Percentiles rank a stretch among this genome's conserved stretches.
These are phyloP conservation scores for Mus spicilegus DNA, from an alignment of 2,113 vertebrate species.

Conservation along the genomic window DNA sequence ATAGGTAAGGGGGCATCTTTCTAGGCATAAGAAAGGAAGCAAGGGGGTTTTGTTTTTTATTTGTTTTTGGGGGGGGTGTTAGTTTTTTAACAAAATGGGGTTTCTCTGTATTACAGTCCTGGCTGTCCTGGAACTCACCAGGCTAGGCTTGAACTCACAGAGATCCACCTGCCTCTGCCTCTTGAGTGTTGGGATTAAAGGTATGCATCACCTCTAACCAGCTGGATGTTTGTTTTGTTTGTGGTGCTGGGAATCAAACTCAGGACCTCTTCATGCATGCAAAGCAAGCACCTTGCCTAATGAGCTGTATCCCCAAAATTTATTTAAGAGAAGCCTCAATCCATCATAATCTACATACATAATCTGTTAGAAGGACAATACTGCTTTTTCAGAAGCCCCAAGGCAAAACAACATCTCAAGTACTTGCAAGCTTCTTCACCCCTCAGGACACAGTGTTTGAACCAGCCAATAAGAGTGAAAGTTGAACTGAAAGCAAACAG, in stretches of 20 bases:
- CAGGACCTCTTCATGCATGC: too few relatives aligned
- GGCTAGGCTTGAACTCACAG: too few relatives aligned
- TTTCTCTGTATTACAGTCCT: too few relatives aligned
- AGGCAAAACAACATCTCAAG: slow-evolving; percentile 4
- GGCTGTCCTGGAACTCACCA: too few relatives aligned
- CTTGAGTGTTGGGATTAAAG: too few relatives aligned
- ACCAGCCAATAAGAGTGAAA: background rate
- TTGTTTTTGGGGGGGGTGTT: background rate
- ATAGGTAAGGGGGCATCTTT: background rate
- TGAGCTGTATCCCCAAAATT: background rate
- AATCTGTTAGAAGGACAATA: background rate
- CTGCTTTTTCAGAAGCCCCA: background rate
- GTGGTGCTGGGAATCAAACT: background rate
- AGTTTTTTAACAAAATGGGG: too few relatives aligned
- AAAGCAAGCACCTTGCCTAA: background rate
- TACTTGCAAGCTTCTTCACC: background rate
- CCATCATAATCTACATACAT: background rate
- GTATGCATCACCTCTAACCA: too few relatives aligned
- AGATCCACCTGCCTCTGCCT: too few relatives aligned
- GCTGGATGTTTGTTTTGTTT: background rate
- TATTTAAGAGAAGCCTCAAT: background rate
- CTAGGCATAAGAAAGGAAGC: background rate
- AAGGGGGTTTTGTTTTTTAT: too few relatives aligned
- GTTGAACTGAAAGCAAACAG: background rate
- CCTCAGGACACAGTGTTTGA: background rate